These are phyloP conservation scores for Aurelia aurita DNA, from an alignment of 30 jellyfish, hydroid and myxozoan genomes.

Conservation along the genomic window DNA sequence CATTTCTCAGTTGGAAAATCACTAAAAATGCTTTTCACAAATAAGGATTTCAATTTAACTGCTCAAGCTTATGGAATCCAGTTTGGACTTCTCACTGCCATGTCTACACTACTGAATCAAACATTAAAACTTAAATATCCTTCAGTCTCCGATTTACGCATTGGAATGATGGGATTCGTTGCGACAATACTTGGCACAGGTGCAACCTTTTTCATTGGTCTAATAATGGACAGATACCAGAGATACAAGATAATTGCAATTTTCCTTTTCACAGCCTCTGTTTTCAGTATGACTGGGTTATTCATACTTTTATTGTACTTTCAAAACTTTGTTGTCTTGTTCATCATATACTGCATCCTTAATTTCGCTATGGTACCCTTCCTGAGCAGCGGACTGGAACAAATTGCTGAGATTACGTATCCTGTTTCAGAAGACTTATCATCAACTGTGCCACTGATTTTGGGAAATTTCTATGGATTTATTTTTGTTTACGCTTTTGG, in stretches of 20 bases:
- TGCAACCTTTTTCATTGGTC: conserved; percentile 65
- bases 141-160: conserved; percentile 20
- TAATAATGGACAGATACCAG: conserved; percentile 53
- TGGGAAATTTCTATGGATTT: conserved; percentile 84
- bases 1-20: conserved; percentile 34
- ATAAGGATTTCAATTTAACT: conserved; percentile 60
- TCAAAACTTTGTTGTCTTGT: conserved; percentile 40
- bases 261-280: conserved; percentile 43
- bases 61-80: conserved; percentile 73
- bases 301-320: conserved; percentile 43
- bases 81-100: conserved; percentile 64
- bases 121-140: conserved; percentile 37
- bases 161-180: conserved; percentile 92
- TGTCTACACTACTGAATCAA: conserved; percentile 56
- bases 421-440: conserved; percentile 86
- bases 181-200: conserved; percentile 61
- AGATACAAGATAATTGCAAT: conserved; percentile 53
- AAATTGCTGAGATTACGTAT: conserved; percentile 83
- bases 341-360: conserved; percentile 31
- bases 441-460: conserved; percentile 62
- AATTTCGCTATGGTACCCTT: conserved; percentile 69
- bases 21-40: conserved; percentile 48
- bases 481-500: conserved; percentile 46
- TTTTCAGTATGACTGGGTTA: conserved; percentile 59
- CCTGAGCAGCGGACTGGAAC: conserved; percentile 80